phyloP scores from a whole-genome alignment of 2,888 invertebrate genomes.

The Athalia circularis region DNA sequence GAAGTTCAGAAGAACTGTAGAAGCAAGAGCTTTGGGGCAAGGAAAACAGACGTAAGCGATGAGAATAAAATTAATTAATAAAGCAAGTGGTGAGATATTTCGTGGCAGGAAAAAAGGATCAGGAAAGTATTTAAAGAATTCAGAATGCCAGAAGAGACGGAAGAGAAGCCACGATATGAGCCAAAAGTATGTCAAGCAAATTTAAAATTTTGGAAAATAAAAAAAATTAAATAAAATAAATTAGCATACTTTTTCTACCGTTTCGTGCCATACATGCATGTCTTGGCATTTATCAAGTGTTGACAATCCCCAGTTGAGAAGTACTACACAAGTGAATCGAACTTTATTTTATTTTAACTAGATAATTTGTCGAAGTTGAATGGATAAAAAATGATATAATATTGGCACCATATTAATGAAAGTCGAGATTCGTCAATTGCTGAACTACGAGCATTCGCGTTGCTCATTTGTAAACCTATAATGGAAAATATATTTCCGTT shows the following conservation, averaged over 20 bases:
- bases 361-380: too few relatives aligned
- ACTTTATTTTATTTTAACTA: too few relatives aligned
- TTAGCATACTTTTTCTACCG: conserved; percentile 58
- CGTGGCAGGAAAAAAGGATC: conserved; percentile 27
- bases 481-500: too few relatives aligned
- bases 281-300: neutral
- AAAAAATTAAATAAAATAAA: conserved; percentile 39
- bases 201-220: conserved; percentile 13
- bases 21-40: too few relatives aligned
- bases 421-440: too few relatives aligned
- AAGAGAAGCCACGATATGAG: conserved; percentile 33
- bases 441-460: too few relatives aligned
- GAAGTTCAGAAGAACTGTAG: too few relatives aligned
- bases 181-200: conserved; percentile 43
- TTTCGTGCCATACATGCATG: conserved; percentile 66
- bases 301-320: conserved; percentile 52
- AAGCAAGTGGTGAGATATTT: conserved; percentile 9
- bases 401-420: too few relatives aligned
- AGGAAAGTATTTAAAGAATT: conserved; percentile 44
- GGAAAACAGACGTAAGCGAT: neutral
- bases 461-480: too few relatives aligned
- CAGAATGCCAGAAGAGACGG: conserved; percentile 36
- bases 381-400: too few relatives aligned
- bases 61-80: neutral
- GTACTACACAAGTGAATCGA: too few relatives aligned